Conservation (phyloP, 1,140 invertebrate species). For the Drosophila rhopaloa region DNA sequence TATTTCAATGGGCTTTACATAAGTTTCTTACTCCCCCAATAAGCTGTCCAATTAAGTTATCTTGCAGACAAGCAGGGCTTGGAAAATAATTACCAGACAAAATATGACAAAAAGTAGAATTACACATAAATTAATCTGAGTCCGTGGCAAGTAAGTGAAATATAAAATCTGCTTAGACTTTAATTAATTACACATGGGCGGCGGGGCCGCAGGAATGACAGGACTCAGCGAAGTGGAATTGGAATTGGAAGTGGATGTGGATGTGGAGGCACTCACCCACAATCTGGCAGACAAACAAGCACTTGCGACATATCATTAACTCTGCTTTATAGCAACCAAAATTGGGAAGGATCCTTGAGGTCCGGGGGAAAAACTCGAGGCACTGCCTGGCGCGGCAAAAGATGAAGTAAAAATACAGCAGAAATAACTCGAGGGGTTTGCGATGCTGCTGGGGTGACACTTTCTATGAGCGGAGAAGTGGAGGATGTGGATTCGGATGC, state of each 20-base stretch:
- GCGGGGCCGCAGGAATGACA: constrained; percentile 24
- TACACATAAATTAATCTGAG: constrained; percentile 44
- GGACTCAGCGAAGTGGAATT: constrained; percentile 35
- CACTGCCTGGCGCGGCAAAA: constrained; percentile 33
- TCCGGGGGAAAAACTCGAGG: constrained; percentile 33
- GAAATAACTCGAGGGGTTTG: constrained; percentile 58
- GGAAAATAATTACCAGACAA: constrained; percentile 33
- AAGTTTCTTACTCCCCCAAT: not conserved
- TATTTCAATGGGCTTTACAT: not conserved
- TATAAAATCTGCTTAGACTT: constrained; percentile 56
- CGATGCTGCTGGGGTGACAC: constrained; percentile 12
- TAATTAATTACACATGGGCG: constrained; percentile 66
- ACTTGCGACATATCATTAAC: constrained; percentile 77
- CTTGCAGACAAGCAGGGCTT: constrained; percentile 12
- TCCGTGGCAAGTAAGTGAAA: constrained; percentile 27
- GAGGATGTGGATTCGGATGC: constrained; percentile 21
- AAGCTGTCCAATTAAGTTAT: constrained; percentile 31
- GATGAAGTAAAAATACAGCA: constrained; percentile 65
- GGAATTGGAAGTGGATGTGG: too few relatives aligned
- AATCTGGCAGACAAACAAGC: constrained; percentile 29
- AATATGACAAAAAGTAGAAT: constrained; percentile 27
- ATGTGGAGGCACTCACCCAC: constrained; percentile 26
- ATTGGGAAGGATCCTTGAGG: constrained; percentile 9
- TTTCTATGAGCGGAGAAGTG: not conserved
- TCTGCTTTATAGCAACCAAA: constrained; percentile 67